phyloP scores from a whole-genome alignment of 2,113 vertebrate genomes.

The Petrocephalus microphthalmus region DNA sequence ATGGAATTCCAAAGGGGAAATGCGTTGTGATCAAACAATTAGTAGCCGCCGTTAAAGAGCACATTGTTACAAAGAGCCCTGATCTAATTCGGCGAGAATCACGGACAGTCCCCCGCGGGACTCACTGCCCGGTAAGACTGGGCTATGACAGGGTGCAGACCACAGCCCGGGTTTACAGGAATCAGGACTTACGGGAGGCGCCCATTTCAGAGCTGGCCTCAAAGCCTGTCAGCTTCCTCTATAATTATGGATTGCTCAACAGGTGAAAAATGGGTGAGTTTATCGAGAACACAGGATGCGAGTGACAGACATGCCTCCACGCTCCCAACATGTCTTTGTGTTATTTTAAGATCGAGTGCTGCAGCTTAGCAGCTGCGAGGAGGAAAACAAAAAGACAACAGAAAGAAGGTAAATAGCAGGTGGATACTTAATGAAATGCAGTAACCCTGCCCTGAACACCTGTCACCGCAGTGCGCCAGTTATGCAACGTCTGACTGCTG shows the following conservation, averaged over 20 bases:
- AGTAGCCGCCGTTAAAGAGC: neutral
- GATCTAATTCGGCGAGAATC: neutral
- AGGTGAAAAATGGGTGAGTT: neutral
- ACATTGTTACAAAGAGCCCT: neutral
- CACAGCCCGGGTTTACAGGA: neutral
- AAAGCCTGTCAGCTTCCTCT: neutral
- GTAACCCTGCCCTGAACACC: neutral
- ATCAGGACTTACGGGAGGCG: neutral
- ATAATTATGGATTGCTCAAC: constrained; percentile 1
- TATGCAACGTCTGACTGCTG: neutral
- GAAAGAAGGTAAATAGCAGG: neutral
- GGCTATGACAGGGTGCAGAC: neutral
- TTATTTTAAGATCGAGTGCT: neutral
- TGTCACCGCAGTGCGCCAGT: neutral
- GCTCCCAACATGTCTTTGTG: neutral
- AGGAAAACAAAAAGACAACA: neutral
- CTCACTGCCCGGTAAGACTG: neutral
- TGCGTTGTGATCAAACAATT: neutral
- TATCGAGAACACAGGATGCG: neutral
- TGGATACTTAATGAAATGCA: neutral
- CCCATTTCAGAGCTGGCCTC: neutral
- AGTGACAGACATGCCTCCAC: neutral
- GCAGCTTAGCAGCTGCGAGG: neutral
- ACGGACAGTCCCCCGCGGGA: neutral
- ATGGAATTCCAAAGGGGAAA: neutral